A percentile compares a stretch with the other conserved stretches of the same genome.
These are phyloP conservation scores for Euplexia lucipara DNA, from an alignment of 2,888 invertebrate species.

Conservation along the genomic window DNA sequence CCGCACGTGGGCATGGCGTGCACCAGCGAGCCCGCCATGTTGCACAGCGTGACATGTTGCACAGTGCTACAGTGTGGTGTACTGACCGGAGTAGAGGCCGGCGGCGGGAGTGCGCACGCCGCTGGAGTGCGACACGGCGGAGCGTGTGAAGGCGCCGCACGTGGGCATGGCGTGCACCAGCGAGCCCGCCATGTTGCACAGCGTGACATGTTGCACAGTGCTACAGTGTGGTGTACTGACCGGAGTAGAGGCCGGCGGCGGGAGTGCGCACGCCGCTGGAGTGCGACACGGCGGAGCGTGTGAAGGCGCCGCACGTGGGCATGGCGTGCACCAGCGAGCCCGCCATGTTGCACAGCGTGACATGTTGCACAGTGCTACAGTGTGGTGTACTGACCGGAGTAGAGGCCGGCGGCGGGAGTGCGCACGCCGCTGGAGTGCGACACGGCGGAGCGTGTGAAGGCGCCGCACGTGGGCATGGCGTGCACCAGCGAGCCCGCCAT, in stretches of 20 bases:
- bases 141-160: constrained; percentile 96
- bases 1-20: no score
- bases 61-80: constrained; percentile 77
- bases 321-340: no score
- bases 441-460: no score
- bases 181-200: constrained; percentile 95
- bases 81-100: constrained; percentile 93
- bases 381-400: no score
- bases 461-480: no score
- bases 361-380: neutral
- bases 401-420: no score
- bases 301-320: no score
- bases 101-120: constrained; percentile 97
- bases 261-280: neutral
- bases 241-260: no score
- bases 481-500: no score
- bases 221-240: constrained; percentile 8
- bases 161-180: constrained; percentile 97
- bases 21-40: no score
- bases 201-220: constrained; percentile 21
- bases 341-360: constrained; percentile 76
- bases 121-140: constrained; percentile 97
- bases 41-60: constrained; percentile 91
- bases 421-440: no score
- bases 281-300: neutral